Percentiles rank a stretch among this genome's conserved stretches.
Conservation (phyloP, 2,113 vertebrate species). For the Phalacrocorax brasilianus region DNA sequence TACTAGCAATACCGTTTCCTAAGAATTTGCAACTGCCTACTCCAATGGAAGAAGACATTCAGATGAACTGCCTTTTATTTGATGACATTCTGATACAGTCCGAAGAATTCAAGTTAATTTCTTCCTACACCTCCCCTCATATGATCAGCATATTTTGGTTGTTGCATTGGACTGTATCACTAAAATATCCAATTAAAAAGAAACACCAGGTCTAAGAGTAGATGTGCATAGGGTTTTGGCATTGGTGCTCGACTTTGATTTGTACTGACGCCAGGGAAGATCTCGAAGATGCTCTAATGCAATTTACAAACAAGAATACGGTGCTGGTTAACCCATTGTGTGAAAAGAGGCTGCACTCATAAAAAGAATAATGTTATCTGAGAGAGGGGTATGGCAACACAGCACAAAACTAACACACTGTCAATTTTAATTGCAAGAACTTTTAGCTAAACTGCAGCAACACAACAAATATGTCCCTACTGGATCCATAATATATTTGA, state of each 20-base stretch:
- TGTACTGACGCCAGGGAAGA: neutral
- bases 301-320: neutral
- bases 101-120: neutral
- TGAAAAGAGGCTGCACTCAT: neutral
- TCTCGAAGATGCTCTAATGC: neutral
- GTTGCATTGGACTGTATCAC: neutral
- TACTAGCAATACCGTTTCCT: neutral
- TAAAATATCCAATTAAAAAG: neutral
- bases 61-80: neutral
- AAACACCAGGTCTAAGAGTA: neutral
- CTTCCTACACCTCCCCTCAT: neutral
- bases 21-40: neutral
- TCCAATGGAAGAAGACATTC: neutral
- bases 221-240: neutral
- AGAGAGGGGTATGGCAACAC: neutral
- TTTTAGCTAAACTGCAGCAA: neutral
- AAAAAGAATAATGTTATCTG: neutral
- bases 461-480: neutral
- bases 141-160: neutral
- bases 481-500: neutral
- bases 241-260: neutral
- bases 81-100: neutral
- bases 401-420: neutral
- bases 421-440: neutral
- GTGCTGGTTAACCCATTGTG: neutral